These are phyloP conservation scores for Neuroterus valhalla DNA, from an alignment of 1,140 invertebrate species.

Conservation along the genomic window DNA sequence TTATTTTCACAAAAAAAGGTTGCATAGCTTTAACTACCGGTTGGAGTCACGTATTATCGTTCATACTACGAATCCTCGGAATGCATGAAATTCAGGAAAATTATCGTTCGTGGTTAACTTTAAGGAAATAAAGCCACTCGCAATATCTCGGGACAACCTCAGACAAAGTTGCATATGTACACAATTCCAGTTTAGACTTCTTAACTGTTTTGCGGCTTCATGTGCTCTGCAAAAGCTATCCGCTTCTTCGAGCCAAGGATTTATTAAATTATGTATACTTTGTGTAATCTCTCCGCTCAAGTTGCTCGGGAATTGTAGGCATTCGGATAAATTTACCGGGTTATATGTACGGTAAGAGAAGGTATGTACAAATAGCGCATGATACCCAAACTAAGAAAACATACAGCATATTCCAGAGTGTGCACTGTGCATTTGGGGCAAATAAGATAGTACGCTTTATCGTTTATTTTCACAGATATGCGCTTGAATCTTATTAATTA, in stretches of 20 bases:
- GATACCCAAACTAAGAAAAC: neutral
- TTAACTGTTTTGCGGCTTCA: conserved; percentile 59
- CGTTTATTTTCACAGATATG: conserved; percentile 3
- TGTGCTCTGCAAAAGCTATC: conserved; percentile 53
- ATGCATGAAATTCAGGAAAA: conserved; percentile 21
- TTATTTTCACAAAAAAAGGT: conserved; percentile 9
- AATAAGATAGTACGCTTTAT: neutral
- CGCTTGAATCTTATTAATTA: conserved; percentile 13
- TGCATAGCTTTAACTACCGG: conserved; percentile 20
- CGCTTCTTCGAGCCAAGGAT: conserved; percentile 54
- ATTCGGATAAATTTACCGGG: conserved; percentile 5
- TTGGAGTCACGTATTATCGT: conserved; percentile 1
- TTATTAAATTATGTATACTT: conserved; percentile 35
- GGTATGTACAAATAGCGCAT: neutral
- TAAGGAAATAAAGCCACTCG: conserved; percentile 29
- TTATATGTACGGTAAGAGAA: neutral
- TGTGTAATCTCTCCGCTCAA: conserved; percentile 27
- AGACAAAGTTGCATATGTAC: conserved; percentile 55
- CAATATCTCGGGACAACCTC: conserved; percentile 27
- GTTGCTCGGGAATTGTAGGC: conserved; percentile 6
- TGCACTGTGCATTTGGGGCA: neutral
- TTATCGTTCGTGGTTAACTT: conserved; percentile 30
- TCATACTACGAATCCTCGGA: conserved; percentile 1
- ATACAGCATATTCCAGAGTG: neutral
- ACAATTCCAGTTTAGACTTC: conserved; percentile 59